Evolutionary conservation across 2,888 invertebrate genomes (phyloP).

Genomic region (Drosophila mimica): DNA sequence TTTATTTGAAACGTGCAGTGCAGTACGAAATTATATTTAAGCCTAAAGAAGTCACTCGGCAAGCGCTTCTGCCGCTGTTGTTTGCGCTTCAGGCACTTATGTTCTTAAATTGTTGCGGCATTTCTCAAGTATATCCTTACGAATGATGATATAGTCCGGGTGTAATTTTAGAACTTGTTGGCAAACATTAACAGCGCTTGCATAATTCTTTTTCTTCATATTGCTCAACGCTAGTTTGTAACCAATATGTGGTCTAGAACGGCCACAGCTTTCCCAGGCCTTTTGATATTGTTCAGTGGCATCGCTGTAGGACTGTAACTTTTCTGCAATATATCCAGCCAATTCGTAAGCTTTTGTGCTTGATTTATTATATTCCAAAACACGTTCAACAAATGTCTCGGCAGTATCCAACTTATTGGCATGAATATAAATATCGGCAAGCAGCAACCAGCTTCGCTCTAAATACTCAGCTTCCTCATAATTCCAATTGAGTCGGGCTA

Average conservation of each 20-base stretch:
- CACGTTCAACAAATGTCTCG: constrained; percentile 91
- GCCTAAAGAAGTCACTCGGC: background rate
- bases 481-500: constrained; percentile 94
- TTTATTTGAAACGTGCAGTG: background rate
- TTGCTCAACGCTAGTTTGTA: constrained; percentile 96
- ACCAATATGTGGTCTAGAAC: constrained; percentile 93
- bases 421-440: constrained; percentile 95
- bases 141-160: constrained; percentile 95
- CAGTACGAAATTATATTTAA: background rate
- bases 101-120: constrained; percentile 91
- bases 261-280: constrained; percentile 94
- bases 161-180: constrained; percentile 92
- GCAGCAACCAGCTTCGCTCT: constrained; percentile 96
- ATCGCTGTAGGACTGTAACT: constrained; percentile 94
- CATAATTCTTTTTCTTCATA: constrained; percentile 94
- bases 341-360: constrained; percentile 96
- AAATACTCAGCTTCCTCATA: constrained; percentile 98
- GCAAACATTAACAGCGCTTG: constrained; percentile 96
- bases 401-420: constrained; percentile 94
- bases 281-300: constrained; percentile 92
- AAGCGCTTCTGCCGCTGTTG: background rate
- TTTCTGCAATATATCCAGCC: constrained; percentile 92
- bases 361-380: constrained; percentile 93
- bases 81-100: constrained; percentile 78
- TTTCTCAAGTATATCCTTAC: constrained; percentile 97